Percentiles rank a stretch among this genome's conserved stretches.
Conservation (phyloP, 2,797 vertebrate species). For the Alfaro cultratus region DNA sequence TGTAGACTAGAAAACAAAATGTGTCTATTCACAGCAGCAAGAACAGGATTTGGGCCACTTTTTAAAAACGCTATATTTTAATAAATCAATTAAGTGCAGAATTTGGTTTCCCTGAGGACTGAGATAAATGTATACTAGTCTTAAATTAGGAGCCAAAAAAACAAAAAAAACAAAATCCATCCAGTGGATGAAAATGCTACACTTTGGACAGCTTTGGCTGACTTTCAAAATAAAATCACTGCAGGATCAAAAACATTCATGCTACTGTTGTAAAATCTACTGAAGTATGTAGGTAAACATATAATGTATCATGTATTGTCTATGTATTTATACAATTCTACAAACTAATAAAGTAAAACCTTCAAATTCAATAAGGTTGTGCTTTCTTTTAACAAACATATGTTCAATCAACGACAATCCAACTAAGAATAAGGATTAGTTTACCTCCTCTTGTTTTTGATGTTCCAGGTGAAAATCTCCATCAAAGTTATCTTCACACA, state of each 20-base stretch:
- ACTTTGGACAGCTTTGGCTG: neutral
- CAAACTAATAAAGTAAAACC: neutral
- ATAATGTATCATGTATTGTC: neutral
- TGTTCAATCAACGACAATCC: neutral
- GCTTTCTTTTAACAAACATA: neutral
- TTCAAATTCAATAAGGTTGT: neutral
- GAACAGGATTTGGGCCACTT: neutral
- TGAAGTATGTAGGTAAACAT: neutral
- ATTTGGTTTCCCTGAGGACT: neutral
- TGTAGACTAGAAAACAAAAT: neutral
- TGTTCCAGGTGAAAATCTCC: conserved; percentile 31
- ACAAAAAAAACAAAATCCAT: neutral
- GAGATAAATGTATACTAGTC: neutral
- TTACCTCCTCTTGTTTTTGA: conserved; percentile 67
- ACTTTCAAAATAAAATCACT: neutral
- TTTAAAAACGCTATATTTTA: neutral
- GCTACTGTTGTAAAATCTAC: neutral
- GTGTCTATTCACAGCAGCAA: neutral
- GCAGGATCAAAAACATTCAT: neutral
- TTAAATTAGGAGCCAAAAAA: neutral
- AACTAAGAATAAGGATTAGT: conserved; percentile 19
- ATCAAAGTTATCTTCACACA: conserved; percentile 69
- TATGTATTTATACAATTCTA: neutral
- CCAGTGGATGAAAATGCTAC: neutral
- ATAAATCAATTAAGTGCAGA: neutral